Conservation (phyloP, 1,140 invertebrate species). For the Bombus balteatus region DNA sequence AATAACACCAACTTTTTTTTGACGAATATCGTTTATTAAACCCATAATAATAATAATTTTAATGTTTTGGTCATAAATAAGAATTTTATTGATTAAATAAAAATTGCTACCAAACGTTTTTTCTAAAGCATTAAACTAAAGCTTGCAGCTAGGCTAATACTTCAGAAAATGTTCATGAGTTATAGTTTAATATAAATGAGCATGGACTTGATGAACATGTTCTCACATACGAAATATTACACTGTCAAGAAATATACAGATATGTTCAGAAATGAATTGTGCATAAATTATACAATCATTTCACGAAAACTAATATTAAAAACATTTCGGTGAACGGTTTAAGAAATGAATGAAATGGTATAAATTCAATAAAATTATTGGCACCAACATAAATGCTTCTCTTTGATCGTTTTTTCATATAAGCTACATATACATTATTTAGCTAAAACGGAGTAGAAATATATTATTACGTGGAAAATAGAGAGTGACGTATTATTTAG, state of each 20-base stretch:
- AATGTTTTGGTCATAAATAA: slow-evolving; percentile 75
- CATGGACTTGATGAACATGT: slow-evolving; percentile 69
- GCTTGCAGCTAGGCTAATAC: slow-evolving; percentile 70
- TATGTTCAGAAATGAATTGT: slow-evolving; percentile 39
- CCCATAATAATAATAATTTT: slow-evolving; percentile 70
- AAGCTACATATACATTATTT: neutral
- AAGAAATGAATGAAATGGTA: slow-evolving; percentile 39
- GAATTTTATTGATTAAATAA: slow-evolving; percentile 76
- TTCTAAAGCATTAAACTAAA: slow-evolving; percentile 72
- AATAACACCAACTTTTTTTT: slow-evolving; percentile 40
- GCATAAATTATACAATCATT: slow-evolving; percentile 15
- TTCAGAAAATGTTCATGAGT: slow-evolving; percentile 72
- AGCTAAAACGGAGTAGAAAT: slow-evolving; percentile 22
- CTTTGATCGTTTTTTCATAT: slow-evolving; percentile 9
- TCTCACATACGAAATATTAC: slow-evolving; percentile 50
- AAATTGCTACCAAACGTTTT: slow-evolving; percentile 70
- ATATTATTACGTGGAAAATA: neutral
- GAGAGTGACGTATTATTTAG: neutral
- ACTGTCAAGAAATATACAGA: slow-evolving; percentile 44
- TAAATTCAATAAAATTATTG: slow-evolving; percentile 58
- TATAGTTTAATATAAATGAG: slow-evolving; percentile 71
- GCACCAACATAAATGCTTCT: slow-evolving; percentile 70
- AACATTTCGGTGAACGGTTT: neutral
- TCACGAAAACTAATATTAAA: neutral
- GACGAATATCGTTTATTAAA: slow-evolving; percentile 76